Evolutionary conservation across 92 coral and sea anemone genomes (phyloP), one percentile per base, ranked within the genome.

Genomic region (Micromussa lordhowensis): DNA sequence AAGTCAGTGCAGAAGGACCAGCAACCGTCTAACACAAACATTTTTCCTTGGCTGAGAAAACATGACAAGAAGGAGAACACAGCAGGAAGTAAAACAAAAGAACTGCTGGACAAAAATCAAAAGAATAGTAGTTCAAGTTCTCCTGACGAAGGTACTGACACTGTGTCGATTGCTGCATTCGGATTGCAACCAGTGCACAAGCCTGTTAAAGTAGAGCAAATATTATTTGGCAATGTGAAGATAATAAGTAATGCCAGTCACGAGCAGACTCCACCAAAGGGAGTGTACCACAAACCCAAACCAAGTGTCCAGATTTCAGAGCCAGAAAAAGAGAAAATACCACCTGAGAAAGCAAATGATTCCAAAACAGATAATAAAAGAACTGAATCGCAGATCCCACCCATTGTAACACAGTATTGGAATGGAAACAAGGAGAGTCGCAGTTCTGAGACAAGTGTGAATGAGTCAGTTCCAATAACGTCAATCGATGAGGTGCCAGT

Each of bases 401-500:
- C 57, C 28, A 31, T 77, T 32, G 68, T 77, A 6, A 78, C 89
- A 48, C 83, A 77, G 77, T 73, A 77, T 5, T 86, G 77, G 83
- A 86, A 86, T 86, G 83, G 83, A 44, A 22, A 86, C 16, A 49
- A 64, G 32, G 18, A 64, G 63, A 86, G 83, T 59, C 77, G 49
- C 29, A 76, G 66, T 57, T 5, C n/a, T 19, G 82, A 58, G 15
- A 44, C 18, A 26, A 75, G 73, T 16, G 14, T 9, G 5, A 57
- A 18, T 57, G 89, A 86, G 26, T 63, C 82, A 61, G 83, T 86
- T 24, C 89, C 89, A 3, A 53, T 86, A 28, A 77, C 89, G 3
- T 86, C 89, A 77, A 86, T 86, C 70, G 86, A 89, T n/a, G 98
- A 93, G 75, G 88, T 95, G 30, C 89, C 96, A 68, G 91, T 95